Evolutionary conservation across 2,113 vertebrate species (phyloP).

Genomic region (Ellobius talpinus): DNA sequence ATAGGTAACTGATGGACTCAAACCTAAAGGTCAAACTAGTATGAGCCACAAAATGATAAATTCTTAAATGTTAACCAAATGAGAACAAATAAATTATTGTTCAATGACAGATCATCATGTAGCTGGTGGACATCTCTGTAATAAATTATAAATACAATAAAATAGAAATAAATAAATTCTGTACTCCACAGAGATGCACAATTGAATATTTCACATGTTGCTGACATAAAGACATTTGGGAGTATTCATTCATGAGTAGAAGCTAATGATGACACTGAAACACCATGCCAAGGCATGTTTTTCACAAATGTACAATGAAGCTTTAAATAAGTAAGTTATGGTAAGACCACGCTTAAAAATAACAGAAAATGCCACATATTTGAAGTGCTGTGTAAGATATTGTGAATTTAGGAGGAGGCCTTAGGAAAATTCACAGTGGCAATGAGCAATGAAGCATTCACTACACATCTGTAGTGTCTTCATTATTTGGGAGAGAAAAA

Average conservation of each 20-base stretch:
- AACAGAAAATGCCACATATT: constrained; percentile 66
- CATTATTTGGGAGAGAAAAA: constrained; percentile 64
- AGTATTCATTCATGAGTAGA: constrained; percentile 69
- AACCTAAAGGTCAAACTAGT: constrained; percentile 51
- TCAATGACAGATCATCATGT: constrained; percentile 61
- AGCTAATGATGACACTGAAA: constrained; percentile 71
- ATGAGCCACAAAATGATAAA: constrained; percentile 61
- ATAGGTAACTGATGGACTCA: not conserved
- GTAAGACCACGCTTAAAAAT: constrained; percentile 57
- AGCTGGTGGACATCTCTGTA: constrained; percentile 56
- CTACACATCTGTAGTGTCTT: constrained; percentile 51
- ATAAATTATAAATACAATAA: constrained; percentile 64
- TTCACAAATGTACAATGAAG: constrained; percentile 60
- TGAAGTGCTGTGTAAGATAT: constrained; percentile 63
- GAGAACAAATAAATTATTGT: constrained; percentile 75
- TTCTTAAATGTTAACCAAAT: constrained; percentile 63
- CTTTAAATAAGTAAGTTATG: constrained; percentile 70
- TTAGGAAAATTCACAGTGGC: constrained; percentile 61
- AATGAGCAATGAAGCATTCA: constrained; percentile 56
- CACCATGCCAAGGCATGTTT: constrained; percentile 25
- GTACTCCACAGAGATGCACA: constrained; percentile 31
- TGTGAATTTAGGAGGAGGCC: constrained; percentile 49
- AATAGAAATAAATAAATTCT: constrained; percentile 68
- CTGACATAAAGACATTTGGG: constrained; percentile 67
- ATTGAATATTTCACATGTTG: constrained; percentile 65